Percentiles rank a stretch among this genome's conserved stretches.
These are phyloP conservation scores for Drosophila biarmipes DNA, from an alignment of 1,140 invertebrate genomes.

Conservation along the genomic window DNA sequence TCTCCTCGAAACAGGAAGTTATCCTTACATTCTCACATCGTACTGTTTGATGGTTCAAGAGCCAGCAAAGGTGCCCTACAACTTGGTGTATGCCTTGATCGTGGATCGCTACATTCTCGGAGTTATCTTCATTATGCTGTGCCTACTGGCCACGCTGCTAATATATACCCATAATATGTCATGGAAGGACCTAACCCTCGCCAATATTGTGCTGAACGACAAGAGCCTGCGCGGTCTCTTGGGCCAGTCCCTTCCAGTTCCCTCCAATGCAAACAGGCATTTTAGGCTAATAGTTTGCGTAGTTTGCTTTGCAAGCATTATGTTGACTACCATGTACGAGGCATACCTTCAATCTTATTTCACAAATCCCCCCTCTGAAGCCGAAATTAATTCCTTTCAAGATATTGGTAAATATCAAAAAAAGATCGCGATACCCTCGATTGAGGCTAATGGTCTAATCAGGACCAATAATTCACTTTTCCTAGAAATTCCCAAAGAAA, in stretches of 20 bases:
- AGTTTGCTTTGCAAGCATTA: conserved; percentile 49
- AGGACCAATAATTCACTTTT: not conserved
- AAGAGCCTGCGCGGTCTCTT: conserved; percentile 59
- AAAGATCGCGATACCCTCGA: not conserved
- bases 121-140: conserved; percentile 34
- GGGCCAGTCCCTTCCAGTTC: conserved; percentile 56
- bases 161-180: conserved; percentile 34
- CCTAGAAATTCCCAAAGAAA: not conserved
- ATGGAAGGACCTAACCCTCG: conserved; percentile 40
- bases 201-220: conserved; percentile 54
- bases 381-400: conserved; percentile 3
- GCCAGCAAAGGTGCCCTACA: conserved; percentile 40
- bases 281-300: conserved; percentile 46
- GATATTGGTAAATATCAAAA: conserved; percentile 24
- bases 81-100: conserved; percentile 39
- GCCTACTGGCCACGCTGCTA: conserved; percentile 55
- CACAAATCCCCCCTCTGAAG: conserved; percentile 42
- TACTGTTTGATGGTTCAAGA: conserved; percentile 64
- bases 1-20: conserved; percentile 23
- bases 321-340: conserved; percentile 64
- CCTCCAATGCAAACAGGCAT: conserved; percentile 8
- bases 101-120: conserved; percentile 25
- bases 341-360: conserved; percentile 54
- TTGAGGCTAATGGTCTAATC: not conserved
- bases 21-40: conserved; percentile 40